Evolutionary conservation across 1,140 invertebrate species (phyloP), one percentile per base, ranked within the genome.

Genomic region (Pararge aegeria): DNA sequence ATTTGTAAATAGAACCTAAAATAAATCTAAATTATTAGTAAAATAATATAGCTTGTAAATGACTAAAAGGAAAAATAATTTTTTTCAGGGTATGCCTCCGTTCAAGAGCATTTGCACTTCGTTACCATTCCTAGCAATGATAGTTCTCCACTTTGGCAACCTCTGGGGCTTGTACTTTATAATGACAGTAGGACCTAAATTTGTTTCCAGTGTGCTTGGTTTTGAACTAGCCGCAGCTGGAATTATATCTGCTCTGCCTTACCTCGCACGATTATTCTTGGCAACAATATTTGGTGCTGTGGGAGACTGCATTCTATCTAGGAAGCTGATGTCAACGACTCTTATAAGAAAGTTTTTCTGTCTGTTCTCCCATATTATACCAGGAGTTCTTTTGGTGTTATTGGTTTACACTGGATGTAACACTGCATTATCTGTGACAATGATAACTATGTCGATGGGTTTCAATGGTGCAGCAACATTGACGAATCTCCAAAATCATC

Each of bases 181-280:
- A 66, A 92, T 98, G 61, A 97, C 95, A 0, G 94, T 95, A 15
- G 94, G 97, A 1, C 97, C 98, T 0, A 97, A 96, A 58, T 98
- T 97, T 82, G 93, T 98, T 66, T 94, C 95, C 30, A 84, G 89
- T 59, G 94, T 97, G 12, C 91, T 98, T 2, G 95, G 96, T 55
- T 97, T 97, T 66, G 92, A 97, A 66, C 92, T 98, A 40, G 93
- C 95, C 66, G 90, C 93, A 51, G 94, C 94, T 12, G 94, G 94
- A 34, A 89, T 92, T 9, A 75, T 95, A 2, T 92, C 94, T 13
- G 93, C 94, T 6, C 69, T 95, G 49, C 94, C 94, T 1, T 94
- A 95, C 61, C 90, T 95, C 55, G 91, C 93, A 21, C 88, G 94
- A 63, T 86, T 95, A 63, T 68, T 93, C 4, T 91, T 93, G 65